Evolutionary conservation across 2,797 vertebrate species (phyloP).

Genomic region (Brachyrhaphis roseni): DNA sequence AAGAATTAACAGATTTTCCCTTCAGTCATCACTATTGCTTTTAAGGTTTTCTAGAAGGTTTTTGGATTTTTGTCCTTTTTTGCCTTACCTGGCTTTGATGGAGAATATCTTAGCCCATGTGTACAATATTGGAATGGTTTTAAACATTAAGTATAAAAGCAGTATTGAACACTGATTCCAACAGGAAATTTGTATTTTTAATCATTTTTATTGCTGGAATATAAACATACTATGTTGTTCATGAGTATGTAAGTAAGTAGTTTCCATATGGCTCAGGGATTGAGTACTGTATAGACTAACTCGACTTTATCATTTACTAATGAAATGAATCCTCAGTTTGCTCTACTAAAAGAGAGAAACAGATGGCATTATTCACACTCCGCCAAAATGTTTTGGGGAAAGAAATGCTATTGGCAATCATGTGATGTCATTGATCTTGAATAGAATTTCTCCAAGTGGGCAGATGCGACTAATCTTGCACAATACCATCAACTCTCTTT

Average conservation of each 20-base stretch:
- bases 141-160: neutral
- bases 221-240: neutral
- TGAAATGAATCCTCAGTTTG: neutral
- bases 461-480: neutral
- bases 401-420: neutral
- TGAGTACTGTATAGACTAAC: neutral
- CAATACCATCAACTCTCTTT: neutral
- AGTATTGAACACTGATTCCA: neutral
- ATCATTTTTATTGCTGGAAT: neutral
- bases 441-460: neutral
- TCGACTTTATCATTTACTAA: neutral
- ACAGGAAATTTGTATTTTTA: neutral
- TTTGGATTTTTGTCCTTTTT: neutral
- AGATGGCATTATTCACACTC: neutral
- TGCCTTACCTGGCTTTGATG: neutral
- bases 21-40: neutral
- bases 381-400: neutral
- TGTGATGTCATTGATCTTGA: neutral
- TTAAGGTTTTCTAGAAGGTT: neutral
- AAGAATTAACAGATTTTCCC: neutral
- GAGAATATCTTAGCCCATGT: neutral
- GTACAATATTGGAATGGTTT: neutral
- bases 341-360: neutral
- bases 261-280: neutral
- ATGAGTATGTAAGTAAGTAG: neutral